Conservation (phyloP, 1,140 invertebrate genomes). For the Orchesella cincta region DNA sequence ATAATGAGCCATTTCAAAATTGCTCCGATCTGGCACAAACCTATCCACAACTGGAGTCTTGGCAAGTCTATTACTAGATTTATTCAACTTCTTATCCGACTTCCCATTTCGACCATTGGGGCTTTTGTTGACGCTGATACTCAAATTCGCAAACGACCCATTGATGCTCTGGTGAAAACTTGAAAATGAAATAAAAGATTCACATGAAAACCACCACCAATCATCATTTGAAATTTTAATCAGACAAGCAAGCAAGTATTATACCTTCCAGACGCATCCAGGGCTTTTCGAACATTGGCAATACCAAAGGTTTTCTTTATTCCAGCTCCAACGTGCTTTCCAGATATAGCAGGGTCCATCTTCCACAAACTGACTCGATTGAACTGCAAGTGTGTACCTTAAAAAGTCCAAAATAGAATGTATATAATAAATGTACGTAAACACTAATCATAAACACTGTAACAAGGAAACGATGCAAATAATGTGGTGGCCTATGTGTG, state of each 20-base stretch:
- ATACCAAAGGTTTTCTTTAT: conserved; percentile 31
- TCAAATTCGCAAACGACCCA: conserved; percentile 31
- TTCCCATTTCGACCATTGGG: conserved; percentile 31
- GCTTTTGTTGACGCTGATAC: conserved; percentile 16
- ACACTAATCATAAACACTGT: too few species aligned
- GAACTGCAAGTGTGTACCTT: too few species aligned
- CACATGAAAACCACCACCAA: too few species aligned
- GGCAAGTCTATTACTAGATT: conserved; percentile 29
- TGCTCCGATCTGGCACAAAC: conserved; percentile 88
- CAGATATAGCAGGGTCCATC: too few species aligned
- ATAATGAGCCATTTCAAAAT: conserved; percentile 85
- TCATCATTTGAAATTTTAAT: too few species aligned
- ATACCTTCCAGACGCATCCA: conserved; percentile 32
- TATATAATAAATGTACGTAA: too few species aligned
- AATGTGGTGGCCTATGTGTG: too few species aligned
- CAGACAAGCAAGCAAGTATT: neutral
- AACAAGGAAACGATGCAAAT: too few species aligned
- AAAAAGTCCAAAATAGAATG: too few species aligned
- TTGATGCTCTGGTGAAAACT: conserved; percentile 15
- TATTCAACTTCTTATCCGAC: conserved; percentile 30
- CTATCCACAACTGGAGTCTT: conserved; percentile 63
- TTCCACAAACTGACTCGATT: too few species aligned
- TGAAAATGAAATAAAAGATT: too few species aligned
- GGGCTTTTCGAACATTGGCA: conserved; percentile 25
- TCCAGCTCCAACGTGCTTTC: neutral